Conservation (phyloP, 2,797 vertebrate genomes). For the Pitangus sulphuratus region DNA sequence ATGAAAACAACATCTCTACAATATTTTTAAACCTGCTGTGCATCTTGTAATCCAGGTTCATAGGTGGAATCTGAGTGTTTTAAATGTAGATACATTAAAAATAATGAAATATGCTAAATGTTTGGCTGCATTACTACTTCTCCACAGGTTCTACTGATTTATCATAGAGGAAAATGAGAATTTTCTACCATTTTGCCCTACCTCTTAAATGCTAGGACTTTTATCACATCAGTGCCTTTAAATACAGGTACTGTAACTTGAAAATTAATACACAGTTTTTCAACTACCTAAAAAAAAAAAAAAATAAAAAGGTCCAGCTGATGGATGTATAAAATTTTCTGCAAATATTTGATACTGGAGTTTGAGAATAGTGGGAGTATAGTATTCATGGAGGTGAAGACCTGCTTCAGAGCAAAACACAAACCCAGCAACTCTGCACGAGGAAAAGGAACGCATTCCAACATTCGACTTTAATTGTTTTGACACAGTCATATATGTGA, state of each 20-base stretch:
- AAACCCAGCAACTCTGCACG: accelerated
- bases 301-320: too few relatives aligned
- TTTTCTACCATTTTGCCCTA: neutral
- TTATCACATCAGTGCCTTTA: neutral
- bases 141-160: neutral
- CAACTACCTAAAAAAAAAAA: neutral
- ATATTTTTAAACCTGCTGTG: conserved; percentile 74
- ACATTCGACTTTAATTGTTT: neutral
- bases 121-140: neutral
- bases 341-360: neutral
- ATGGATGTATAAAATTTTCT: neutral
- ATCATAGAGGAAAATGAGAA: neutral
- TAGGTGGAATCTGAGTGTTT: conserved; percentile 30
- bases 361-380: neutral
- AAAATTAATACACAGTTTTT: neutral
- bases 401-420: neutral
- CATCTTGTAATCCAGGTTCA: conserved; percentile 62
- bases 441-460: neutral
- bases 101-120: conserved; percentile 25
- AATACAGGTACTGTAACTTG: neutral
- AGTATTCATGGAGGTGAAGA: neutral
- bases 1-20: conserved; percentile 74
- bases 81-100: conserved; percentile 37
- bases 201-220: neutral
- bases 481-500: neutral